Base-by-base conservation (phyloP, 1,140 invertebrate genomes). In the Nautilus pompilius region DNA sequence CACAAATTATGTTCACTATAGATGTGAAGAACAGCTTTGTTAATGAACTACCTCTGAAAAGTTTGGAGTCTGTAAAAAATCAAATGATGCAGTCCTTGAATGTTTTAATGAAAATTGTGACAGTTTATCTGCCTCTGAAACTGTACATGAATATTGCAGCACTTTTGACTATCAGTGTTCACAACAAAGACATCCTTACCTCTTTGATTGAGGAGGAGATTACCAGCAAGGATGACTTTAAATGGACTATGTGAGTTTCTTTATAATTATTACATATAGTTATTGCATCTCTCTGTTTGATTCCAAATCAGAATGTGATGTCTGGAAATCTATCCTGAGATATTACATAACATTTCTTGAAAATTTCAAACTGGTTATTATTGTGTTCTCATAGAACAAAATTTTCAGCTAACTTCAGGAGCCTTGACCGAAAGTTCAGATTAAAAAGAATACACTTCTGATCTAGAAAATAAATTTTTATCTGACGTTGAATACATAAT, bases 131-230 rank as follows among this genome's bases (percentile, higher is more conserved):
- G 22, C 57, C 66, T 29, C 55, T 53, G 8, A 71, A 74, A 56
- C 80, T 78, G 71, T 70, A 80, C 8, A 69, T 78, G 69, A 80
- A 78, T 28, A 85, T 95, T 0, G 91, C 91, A 63, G 91, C 92
- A 6, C 78, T 95, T 3, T 90, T 94, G 33, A 93, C 91, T 0
- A 88, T 94, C n/a, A 90, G 93, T 80, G 92, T 94, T 0, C 92
- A 95, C 73, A 90, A 90, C 24, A 86, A 91, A 71, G 91, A 95
- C 75, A 93, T 90, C 1, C 86, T 93, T 8, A 82, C 84, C 0
- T 85, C 86, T 64, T 84, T 95, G 71, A 87, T 91, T 1, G 84
- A 88, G 51, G 88, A 87, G 58, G 68, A 73, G 26, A 76, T 83
- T 51, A 67, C 30, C 15, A 70, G 65, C 24, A 67, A 64, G 24